Percentiles rank a stretch among this genome's conserved stretches.
Conservation (phyloP, 2,888 invertebrate species). For the Teinopalpus imperialis region DNA sequence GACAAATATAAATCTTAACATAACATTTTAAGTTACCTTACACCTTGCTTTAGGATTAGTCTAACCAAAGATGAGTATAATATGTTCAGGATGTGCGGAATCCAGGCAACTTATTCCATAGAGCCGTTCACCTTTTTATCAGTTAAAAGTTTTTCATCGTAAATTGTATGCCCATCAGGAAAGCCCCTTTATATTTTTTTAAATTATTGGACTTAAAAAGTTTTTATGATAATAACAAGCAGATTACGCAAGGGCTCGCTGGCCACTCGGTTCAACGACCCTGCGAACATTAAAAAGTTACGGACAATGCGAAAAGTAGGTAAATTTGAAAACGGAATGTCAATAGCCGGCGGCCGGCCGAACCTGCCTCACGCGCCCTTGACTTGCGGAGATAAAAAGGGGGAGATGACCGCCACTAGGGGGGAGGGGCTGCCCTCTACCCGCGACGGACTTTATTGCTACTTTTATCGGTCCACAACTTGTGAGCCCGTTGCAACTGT, state of each 20-base stretch:
- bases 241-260: constrained; percentile 51
- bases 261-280: constrained; percentile 72
- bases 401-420: constrained; percentile 72
- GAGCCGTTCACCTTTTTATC: too few relatives aligned
- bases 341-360: constrained; percentile 79
- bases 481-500: constrained; percentile 49
- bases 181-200: too few relatives aligned
- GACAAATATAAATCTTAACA: too few relatives aligned
- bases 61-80: too few relatives aligned
- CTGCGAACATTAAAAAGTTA: constrained; percentile 72
- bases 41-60: too few relatives aligned
- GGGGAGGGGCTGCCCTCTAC: constrained; percentile 34
- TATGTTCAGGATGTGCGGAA: too few relatives aligned
- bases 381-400: constrained; percentile 77
- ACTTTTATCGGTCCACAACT: constrained; percentile 62
- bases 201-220: constrained; percentile 7
- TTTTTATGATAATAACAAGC: constrained; percentile 15
- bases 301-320: constrained; percentile 79
- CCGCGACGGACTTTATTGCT: constrained; percentile 48
- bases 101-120: too few relatives aligned
- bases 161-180: too few relatives aligned
- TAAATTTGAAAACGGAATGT: constrained; percentile 80
- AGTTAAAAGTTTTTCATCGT: too few relatives aligned
- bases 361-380: constrained; percentile 81
- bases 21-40: too few relatives aligned